Evolutionary conservation across 2,888 invertebrate genomes (phyloP).

Genomic region (Taenaris catops): DNA sequence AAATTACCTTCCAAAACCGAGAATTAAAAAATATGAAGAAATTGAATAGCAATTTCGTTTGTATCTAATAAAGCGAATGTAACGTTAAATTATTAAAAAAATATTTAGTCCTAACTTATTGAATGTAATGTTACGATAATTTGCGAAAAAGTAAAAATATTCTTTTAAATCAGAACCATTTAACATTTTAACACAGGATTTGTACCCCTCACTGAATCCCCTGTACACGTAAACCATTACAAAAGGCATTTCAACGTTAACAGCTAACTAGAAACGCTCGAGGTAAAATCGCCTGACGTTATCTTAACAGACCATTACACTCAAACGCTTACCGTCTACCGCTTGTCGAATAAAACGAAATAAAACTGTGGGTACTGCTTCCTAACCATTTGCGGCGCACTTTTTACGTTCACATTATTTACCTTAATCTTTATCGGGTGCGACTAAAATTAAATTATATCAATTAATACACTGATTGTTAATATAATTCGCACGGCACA

Average conservation of each 20-base stretch:
- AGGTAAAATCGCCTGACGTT: conserved; percentile 41
- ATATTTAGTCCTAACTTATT: too few species aligned
- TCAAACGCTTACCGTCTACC: conserved; percentile 47
- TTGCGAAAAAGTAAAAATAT: too few species aligned
- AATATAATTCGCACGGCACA: conserved; percentile 38
- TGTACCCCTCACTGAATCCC: not conserved
- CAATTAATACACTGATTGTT: not conserved
- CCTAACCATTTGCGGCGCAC: conserved; percentile 32
- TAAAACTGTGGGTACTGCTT: conserved; percentile 38
- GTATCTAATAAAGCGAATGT: too few species aligned
- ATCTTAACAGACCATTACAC: conserved; percentile 66
- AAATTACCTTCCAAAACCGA: too few species aligned
- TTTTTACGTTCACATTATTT: conserved; percentile 42
- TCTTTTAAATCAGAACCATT: too few species aligned
- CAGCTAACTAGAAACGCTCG: conserved; percentile 24
- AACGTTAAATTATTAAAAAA: too few species aligned
- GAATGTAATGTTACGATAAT: too few species aligned
- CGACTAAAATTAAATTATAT: not conserved
- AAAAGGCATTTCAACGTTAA: conserved; percentile 22
- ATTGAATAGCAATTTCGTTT: too few species aligned
- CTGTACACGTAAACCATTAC: conserved; percentile 7
- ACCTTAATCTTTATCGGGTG: conserved; percentile 33
- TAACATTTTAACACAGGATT: not conserved
- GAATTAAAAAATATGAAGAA: too few species aligned
- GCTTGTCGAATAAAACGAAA: conserved; percentile 47